These are phyloP conservation scores for Tympanoctomys barrerae DNA, from an alignment of 2,797 vertebrate genomes.

Conservation along the genomic window DNA sequence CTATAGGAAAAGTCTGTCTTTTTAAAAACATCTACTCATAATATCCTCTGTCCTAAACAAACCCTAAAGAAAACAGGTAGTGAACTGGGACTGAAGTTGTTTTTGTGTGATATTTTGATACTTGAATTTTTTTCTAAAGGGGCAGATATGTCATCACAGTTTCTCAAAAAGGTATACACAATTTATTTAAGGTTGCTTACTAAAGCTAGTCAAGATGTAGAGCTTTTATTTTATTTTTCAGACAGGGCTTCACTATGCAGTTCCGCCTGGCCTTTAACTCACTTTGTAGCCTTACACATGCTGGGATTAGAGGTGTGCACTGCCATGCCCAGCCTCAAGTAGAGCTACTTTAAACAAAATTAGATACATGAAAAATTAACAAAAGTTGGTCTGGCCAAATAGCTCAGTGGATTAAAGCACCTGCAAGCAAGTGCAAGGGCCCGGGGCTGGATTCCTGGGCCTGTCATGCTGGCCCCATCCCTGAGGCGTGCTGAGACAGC, in stretches of 20 bases:
- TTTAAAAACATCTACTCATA: not conserved
- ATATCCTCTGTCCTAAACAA: not conserved
- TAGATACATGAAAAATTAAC: not conserved
- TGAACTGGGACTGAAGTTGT: not conserved
- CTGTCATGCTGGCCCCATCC: too few relatives aligned
- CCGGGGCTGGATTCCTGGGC: too few relatives aligned
- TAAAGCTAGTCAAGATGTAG: not conserved
- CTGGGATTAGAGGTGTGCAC: too few relatives aligned
- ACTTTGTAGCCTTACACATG: too few relatives aligned
- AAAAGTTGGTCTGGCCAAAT: not conserved
- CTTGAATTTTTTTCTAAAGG: not conserved
- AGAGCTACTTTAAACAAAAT: slow-evolving; percentile 8
- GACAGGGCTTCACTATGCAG: too few relatives aligned
- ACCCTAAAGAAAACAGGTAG: not conserved
- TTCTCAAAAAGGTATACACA: not conserved
- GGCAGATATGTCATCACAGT: not conserved
- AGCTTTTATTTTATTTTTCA: not conserved
- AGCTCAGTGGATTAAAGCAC: too few relatives aligned
- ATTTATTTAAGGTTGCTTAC: not conserved
- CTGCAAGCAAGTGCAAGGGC: too few relatives aligned
- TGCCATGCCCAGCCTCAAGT: not conserved
- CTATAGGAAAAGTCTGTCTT: not conserved
- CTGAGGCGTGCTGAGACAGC: too few relatives aligned
- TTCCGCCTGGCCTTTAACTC: too few relatives aligned
- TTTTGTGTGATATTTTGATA: not conserved